Base-by-base conservation (phyloP, 2,888 invertebrate genomes). In the Bimastos eiseni region DNA sequence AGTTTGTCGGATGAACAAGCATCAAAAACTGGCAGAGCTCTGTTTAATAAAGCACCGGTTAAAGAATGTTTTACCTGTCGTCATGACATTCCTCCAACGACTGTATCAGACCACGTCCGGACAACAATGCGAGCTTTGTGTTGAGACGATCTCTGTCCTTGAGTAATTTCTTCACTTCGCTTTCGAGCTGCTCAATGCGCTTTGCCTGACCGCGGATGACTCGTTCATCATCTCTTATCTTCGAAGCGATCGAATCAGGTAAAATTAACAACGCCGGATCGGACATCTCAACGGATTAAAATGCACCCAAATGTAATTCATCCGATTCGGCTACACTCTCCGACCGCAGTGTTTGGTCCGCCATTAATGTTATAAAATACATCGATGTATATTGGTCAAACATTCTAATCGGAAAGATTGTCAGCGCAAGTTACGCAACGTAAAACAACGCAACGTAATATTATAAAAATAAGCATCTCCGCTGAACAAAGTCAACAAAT, bases 61-160 rank as follows among this genome's bases (percentile, higher is more conserved):
- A 70, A 70, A 70, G 30, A 70, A 49, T 21, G 70, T n/a, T 17
- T 70, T 70, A 70, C 70, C 70, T 70, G 70, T 70, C 70, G n/a
- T n/a, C 70, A n/a, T 70, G 70, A 70, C n/a, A 70, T 70, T 70
- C 70, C n/a, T 70, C 70, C 70, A n/a, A 70, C 24, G 55, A 5
- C 70, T 70, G 70, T 70, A 70, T 70, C 0, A 30, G 70, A n/a
- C 70, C 70, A 30, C 70, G 70, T 70, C 70, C 70, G 13, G 70
- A 30, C n/a, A 70, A 70, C 70, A 70, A 70, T 70, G 70, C 70
- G n/a, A 70, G 70, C 70, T 70, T 70, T 70, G 70, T 70, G 70
- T 11, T 13, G 70, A 70, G 70, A n/a, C 70, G 70, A n/a, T 70
- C 70, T 70, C 70, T 70, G 30, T 70, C 70, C n/a, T n/a, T 70